Evolutionary conservation across 1,140 invertebrate species (phyloP), one percentile per base, ranked within the genome.

Genomic region (Chironomus striatipennis): DNA sequence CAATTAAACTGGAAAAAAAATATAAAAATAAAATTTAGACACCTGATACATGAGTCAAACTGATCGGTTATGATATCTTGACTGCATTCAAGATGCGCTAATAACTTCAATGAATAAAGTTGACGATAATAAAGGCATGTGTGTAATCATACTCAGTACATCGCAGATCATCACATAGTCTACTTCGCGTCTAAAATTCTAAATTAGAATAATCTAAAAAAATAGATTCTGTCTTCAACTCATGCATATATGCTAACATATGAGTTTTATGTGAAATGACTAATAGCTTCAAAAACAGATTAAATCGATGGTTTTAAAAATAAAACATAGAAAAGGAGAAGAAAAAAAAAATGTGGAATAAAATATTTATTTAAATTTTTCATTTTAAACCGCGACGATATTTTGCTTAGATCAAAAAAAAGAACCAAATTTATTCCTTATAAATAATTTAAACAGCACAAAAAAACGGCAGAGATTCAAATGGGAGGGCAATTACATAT

Each of bases 401-500:
- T n/a, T 57, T 57, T 57, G 47, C 47, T 57, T 57, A 57, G 47
- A 57, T n/a, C n/a, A n/a, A n/a, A n/a, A 57, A n/a, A 57, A 12
- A 57, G 12, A 57, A 57, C 12, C 8, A 57, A 57, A 57, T 57
- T 57, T 57, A 57, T 57, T 57, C 47, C 47, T 57, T 57, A 57
- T 57, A 57, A 57, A 57, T 57, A 57, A 57, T 57, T 57, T 57
- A 57, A 57, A 57, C 12, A 15, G n/a, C 12, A 57, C 12, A 57
- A 57, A 47, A 47, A 34, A 34, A 34, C 24, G 24, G 47, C 12
- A 57, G n/a, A 57, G n/a, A 57, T 57, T 57, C 47, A 57, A 57
- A 57, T 57, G 47, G 43, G 43, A 47, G 47, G 47, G n/a, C 47
- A n/a, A 57, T 57, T 57, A n/a, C 47, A n/a, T 57, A 57, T 57